Base-by-base conservation (phyloP, 2,797 vertebrate genomes). In the Lindbergichthys nudifrons region DNA sequence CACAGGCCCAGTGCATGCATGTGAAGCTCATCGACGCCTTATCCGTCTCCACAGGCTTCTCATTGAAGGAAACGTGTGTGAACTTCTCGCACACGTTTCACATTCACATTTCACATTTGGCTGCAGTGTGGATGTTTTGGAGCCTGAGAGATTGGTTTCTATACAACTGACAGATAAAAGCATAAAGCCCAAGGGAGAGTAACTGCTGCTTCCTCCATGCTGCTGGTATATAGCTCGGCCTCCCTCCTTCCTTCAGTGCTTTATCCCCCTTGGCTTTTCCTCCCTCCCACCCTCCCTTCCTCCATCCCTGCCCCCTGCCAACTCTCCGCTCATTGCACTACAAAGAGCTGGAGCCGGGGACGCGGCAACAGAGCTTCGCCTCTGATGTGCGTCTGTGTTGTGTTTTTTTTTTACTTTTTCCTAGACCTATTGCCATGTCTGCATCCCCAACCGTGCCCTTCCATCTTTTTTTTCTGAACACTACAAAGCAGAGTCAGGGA, bases 251-350 rank as follows among this genome's bases (percentile, higher is more conserved):
- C 67, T 73, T 76, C 75, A 59, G 11, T 54, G 64, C 66, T 72
- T 72, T 60, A 73, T 3, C 71, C 58, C 57, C 51, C 64, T 50
- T 48, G 16, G 62, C 70, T 82, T 67, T 58, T 62, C 84, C 76
- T 66, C 72, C 7, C 74, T 63, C 48, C 57, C 51, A 30, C 59
- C 48, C 46, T 60, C 71, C 67, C 77, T 61, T 2, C 21, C 26
- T 26, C 26, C 26, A 4, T 36, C 69, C 57, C 76, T 43, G 68
- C 72, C 79, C 70, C 87, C 67, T 79, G 84, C 84, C 87, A 88
- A 85, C 82, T 85, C 85, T 83, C 75, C 61, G 83, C 92, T 93
- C 93, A 93, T 90, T 92, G 89, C 91, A 95, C 92, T 92, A 94
- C 91, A 95, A 94, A 95, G 87, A 81, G 65, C 71, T 81, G 48